Base-by-base conservation (phyloP, 1,140 invertebrate species). In the Drosophila tristis region DNA sequence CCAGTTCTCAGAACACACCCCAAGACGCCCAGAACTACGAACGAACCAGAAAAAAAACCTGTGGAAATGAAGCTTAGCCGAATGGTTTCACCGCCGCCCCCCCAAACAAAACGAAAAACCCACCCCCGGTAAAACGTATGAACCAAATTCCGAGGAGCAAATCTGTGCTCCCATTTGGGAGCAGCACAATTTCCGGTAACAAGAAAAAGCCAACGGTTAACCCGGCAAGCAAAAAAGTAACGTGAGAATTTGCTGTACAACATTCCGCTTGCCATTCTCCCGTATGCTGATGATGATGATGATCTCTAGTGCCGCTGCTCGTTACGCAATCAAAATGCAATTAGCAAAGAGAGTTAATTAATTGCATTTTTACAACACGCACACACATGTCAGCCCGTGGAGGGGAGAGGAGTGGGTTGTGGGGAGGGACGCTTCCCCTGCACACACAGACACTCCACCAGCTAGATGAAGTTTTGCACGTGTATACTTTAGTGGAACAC, bases 291-390 rank as follows among this genome's bases (percentile, higher is more conserved):
- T 31, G 31, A 26, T 42, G 43, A 42, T 45, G 61, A 45, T 61
- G 54, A 45, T 47, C 51, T 68, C 56, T 44, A 39, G 35, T 39
- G 31, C 48, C 39, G 2, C 50, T 15, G 16, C 43, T 62, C 47
- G 44, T 63, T 77, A 25, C 74, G 75, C 79, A 89, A 89, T 87
- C 74, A 84, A 89, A 73, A 67, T 71, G 76, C 85, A 87, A 87
- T 89, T 87, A 89, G 72, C 84, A 39, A 39, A 39, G 31, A 70
- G 50, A 45, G 35, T 25, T 84, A 89, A 84, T 89, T 87, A 90
- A 84, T 89, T 79, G 62, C 78, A 79, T 73, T 87, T 87, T 82
- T 51, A 50, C 57, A 62, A 56, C 49, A 48, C 47, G 48, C 72
- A 63, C 76, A 44, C 49, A 39, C 72, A 71, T 20, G 20, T 20